Conservation (phyloP, 2,113 vertebrate species). For the Chaenogobius annularis region DNA sequence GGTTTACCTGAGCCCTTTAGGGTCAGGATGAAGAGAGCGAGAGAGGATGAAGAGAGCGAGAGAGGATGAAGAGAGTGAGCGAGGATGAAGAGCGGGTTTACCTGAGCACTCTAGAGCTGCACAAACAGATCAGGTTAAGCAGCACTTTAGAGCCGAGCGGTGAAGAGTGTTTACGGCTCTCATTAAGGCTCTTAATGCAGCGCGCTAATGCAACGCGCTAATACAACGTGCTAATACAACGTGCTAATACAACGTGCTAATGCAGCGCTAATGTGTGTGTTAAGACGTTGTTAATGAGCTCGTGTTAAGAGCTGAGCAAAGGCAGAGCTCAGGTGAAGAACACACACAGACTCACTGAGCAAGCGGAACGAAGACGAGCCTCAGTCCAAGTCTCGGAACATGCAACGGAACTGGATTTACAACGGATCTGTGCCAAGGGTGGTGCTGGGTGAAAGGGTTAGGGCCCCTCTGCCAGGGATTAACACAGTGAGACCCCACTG, state of each 20-base stretch:
- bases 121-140: background rate
- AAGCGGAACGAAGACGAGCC: too few relatives aligned
- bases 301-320: background rate
- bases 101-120: background rate
- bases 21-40: too few relatives aligned
- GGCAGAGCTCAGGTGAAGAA: slow-evolving; percentile 69
- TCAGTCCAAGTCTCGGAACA: too few relatives aligned
- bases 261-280: background rate
- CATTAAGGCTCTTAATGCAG: background rate
- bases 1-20: too few relatives aligned
- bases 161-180: background rate
- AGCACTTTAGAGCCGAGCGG: background rate
- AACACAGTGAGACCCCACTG: too few relatives aligned
- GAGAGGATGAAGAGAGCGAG: too few relatives aligned
- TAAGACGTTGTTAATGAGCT: background rate
- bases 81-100: background rate
- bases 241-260: background rate
- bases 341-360: background rate
- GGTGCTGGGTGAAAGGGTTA: too few relatives aligned
- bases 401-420: too few relatives aligned
- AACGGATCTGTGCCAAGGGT: too few relatives aligned
- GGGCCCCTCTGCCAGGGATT: too few relatives aligned
- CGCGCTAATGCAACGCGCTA: background rate
- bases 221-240: background rate
- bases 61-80: background rate